A percentile compares a stretch with the other conserved stretches of the same genome.
phyloP scores from a whole-genome alignment of 2,113 vertebrate genomes.

The Tautogolabrus adspersus region DNA sequence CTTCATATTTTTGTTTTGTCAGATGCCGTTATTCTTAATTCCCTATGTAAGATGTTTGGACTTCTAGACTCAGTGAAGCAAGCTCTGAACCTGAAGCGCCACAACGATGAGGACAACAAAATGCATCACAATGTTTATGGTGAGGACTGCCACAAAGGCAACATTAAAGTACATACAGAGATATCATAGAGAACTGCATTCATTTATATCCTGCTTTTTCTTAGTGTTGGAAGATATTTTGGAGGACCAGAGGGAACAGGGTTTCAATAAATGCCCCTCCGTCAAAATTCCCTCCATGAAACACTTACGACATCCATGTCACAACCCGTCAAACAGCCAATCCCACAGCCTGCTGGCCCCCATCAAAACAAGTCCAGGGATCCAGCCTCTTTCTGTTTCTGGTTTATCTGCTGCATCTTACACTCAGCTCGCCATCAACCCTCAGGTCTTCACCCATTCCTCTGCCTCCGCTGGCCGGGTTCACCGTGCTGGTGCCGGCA shows the following conservation, averaged over 20 bases:
- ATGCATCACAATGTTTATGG: slow-evolving; percentile 45
- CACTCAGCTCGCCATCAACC: slow-evolving; percentile 43
- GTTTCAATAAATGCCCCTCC: slow-evolving; percentile 42
- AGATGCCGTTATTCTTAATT: slow-evolving; percentile 75
- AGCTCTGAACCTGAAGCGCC: slow-evolving; percentile 61
- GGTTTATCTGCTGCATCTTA: slow-evolving; percentile 42
- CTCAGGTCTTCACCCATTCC: slow-evolving; percentile 45
- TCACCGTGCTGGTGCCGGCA: slow-evolving; percentile 11
- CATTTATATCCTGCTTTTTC: slow-evolving; percentile 19
- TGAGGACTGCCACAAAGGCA: slow-evolving; percentile 41
- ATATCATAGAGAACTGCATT: not conserved
- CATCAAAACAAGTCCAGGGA: slow-evolving; percentile 32
- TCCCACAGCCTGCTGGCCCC: slow-evolving; percentile 24
- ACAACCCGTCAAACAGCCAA: slow-evolving; percentile 30
- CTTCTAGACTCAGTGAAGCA: slow-evolving; percentile 78
- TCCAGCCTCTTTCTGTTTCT: slow-evolving; percentile 45
- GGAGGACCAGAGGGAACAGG: slow-evolving; percentile 39
- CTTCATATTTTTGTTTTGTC: slow-evolving; percentile 39
- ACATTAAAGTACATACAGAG: not conserved
- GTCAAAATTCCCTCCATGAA: slow-evolving; percentile 37
- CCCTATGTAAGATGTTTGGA: slow-evolving; percentile 79
- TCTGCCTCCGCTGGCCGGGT: slow-evolving; percentile 24
- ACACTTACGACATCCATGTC: slow-evolving; percentile 39
- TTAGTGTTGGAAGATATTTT: slow-evolving; percentile 51
- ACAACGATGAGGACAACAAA: slow-evolving; percentile 51